phyloP scores from a whole-genome alignment of 92 coral and sea anemone species.

The Pocillopora meandrina region DNA sequence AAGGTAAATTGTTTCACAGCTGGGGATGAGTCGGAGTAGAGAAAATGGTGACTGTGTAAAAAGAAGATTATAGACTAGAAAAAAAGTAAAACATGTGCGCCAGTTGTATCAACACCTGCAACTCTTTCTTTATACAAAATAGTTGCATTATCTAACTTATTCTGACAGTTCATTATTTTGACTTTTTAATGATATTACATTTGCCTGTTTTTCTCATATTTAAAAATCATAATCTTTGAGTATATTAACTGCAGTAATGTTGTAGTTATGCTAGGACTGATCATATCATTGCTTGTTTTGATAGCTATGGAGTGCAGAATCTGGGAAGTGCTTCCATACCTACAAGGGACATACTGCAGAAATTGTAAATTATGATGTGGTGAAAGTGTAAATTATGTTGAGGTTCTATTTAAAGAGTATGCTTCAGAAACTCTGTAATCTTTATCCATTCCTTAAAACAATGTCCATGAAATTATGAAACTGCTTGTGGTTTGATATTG shows the following conservation, averaged over 20 bases:
- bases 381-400: constrained; percentile 81
- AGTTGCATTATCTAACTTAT: not conserved
- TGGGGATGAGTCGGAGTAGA: not conserved
- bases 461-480: too few species aligned
- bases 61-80: not conserved
- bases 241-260: too few species aligned
- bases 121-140: not conserved
- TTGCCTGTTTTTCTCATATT: too few species aligned
- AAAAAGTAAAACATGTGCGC: too few species aligned
- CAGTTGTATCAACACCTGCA: not conserved
- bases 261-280: not conserved
- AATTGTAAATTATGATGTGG: constrained; percentile 70
- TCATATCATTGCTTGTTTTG: not conserved
- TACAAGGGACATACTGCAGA: constrained; percentile 97
- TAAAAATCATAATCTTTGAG: too few species aligned
- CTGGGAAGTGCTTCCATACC: constrained; percentile 97
- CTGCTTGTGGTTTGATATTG: too few species aligned
- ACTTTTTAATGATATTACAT: not conserved
- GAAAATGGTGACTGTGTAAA: not conserved
- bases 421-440: too few species aligned
- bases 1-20: constrained; percentile 49
- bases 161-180: not conserved
- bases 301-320: constrained; percentile 95
- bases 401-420: too few species aligned
- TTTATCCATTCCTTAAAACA: too few species aligned